Evolutionary conservation across 2,113 vertebrate genomes (phyloP).

Genomic region (Chlamydotis undulata): DNA sequence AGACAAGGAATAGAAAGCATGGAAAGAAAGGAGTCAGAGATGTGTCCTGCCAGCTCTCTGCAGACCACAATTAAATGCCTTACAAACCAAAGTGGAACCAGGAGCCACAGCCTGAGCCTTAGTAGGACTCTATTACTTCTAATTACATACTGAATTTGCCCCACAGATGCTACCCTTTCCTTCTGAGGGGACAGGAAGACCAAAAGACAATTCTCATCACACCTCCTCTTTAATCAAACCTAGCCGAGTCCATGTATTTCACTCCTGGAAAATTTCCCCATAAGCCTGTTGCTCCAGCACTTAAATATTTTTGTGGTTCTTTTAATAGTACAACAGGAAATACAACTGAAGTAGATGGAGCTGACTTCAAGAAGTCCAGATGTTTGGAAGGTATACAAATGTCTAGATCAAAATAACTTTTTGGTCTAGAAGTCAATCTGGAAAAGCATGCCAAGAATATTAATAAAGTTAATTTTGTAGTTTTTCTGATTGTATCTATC

Average conservation of each 20-base stretch:
- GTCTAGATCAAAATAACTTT: constrained; percentile 8
- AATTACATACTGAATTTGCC: not conserved
- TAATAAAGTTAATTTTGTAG: not conserved
- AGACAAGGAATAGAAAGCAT: not conserved
- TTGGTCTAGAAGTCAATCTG: not conserved
- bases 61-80: not conserved
- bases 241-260: not conserved
- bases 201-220: not conserved
- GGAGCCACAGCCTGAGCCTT: not conserved
- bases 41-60: fast-evolving
- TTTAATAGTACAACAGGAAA: not conserved
- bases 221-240: not conserved
- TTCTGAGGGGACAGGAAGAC: not conserved
- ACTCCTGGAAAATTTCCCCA: not conserved
- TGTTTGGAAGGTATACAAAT: constrained; percentile 14
- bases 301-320: not conserved
- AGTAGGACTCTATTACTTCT: not conserved
- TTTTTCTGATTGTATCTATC: not conserved
- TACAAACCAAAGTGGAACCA: not conserved
- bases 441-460: not conserved
- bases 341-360: not conserved
- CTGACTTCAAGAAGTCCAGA: not conserved
- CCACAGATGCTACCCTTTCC: not conserved
- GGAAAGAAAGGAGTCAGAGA: not conserved
- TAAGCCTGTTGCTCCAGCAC: not conserved